Evolutionary conservation across 2,888 invertebrate species (phyloP), one percentile per base, ranked within the genome.

Genomic region (Thymelicus lineola): DNA sequence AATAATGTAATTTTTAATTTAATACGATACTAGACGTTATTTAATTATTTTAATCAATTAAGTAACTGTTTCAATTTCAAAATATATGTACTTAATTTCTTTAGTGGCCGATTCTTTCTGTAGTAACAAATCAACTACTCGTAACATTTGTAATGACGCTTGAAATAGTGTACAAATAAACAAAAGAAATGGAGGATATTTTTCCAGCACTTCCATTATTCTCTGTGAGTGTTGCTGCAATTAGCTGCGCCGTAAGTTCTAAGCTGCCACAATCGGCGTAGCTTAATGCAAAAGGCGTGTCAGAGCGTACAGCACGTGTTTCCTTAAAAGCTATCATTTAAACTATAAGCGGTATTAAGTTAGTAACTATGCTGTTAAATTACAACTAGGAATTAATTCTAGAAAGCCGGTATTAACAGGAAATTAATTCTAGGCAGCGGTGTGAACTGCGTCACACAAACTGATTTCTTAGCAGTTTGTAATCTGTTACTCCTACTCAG

Each of bases 221-320:
- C 85, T 80, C 77, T 75, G 76, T 86, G 86, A 86, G 86, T 86
- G 83, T 80, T 79, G 77, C 75, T 78, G 82, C 86, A 87, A 88
- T 87, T 88, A 87, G 84, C 82, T 77, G 73, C 75, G 80, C 76
- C 80, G 80, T 67, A 65, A 74, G 73, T 72, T 75, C 71, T 66
- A 42, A 55, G 82, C 80, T 80, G 71, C 74, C 72, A 72, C 75
- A 75, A 84, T 84, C 83, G 81, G 81, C 71, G 66, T 73, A 75
- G 71, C 75, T 73, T 78, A 78, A 78, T 86, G 87, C 80, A 83
- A 77, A 82, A 85, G 83, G 85, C 86, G 84, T 85, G 83, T 85
- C 84, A 84, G 81, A 86, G 53, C 81, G 81, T 79, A 82, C 82
- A 81, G 82, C 82, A 83, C 86, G 83, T 82, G 82, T 81, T 84